Evolutionary conservation across 2,797 vertebrate genomes (phyloP), one percentile per base, ranked within the genome.

Genomic region (Malacoctenus gilli): DNA sequence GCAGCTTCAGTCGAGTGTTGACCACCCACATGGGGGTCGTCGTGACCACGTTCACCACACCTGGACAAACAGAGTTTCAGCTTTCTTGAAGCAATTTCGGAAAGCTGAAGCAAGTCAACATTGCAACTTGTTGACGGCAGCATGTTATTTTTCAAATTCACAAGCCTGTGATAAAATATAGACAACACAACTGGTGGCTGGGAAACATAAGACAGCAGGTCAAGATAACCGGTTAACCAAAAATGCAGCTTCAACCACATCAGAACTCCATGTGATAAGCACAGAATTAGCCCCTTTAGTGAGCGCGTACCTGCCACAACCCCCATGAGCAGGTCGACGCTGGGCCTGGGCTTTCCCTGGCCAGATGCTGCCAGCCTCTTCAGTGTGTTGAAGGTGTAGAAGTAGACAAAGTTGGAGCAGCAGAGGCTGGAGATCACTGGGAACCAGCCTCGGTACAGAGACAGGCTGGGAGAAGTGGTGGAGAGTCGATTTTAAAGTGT

Each of bases 1-100:
- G 93, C 49, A 94, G 83, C 83, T 94, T 94, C 63, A 94, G 82
- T 2, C 93, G 89, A 16, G 93, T 94, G 85, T 94, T 93, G 63
- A 94, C 91, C 68, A 94, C 92, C 93, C 93, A 94, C 92, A 94
- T 93, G 58, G 93, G 93, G 3, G 92, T 93, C 18, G 92, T 94
- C 68, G 92, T 71, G 61, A 93, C 53, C 64, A 94, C 93, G 1
- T 94, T 94, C 44, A 92, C 87, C n/a, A 85, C 82, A 2, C 93
- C 93, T 94, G 68, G 18, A 44, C 1, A 28, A 28, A 28, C 25
- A 28, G 25, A 28, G 25, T 5, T 9, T 28, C 2, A 28, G 25
- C 25, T 6, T 28, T 9, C 5, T 25, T 8, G n/a, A n/a, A n/a
- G n/a, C n/a, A n/a, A n/a, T n/a, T n/a, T n/a, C n/a, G n/a, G n/a